These are phyloP conservation scores for Periparus ater DNA, from an alignment of 2,797 vertebrate genomes.

Conservation along the genomic window DNA sequence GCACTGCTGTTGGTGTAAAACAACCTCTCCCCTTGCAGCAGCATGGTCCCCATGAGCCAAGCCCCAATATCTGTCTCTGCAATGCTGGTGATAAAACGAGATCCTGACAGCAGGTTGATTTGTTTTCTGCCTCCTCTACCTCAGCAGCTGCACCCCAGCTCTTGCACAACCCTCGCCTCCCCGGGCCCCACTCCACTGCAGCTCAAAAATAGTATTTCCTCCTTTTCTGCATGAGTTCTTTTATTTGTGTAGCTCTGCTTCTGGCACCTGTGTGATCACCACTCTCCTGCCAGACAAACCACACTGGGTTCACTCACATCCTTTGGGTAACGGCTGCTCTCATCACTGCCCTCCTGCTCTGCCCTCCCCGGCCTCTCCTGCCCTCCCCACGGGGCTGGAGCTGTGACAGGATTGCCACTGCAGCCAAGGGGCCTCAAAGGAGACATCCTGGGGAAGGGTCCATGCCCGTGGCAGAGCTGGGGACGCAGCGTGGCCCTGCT, in stretches of 20 bases:
- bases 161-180: conserved; percentile 12
- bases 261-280: not conserved
- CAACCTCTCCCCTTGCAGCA: not conserved
- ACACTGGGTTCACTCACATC: not conserved
- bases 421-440: not conserved
- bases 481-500: not conserved
- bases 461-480: fast-evolving
- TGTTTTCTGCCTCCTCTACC: conserved; percentile 31
- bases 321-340: not conserved
- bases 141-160: conserved; percentile 39
- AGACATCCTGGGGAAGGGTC: not conserved
- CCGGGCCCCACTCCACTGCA: conserved; percentile 24
- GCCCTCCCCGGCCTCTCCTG: fast-evolving
- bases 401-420: fast-evolving
- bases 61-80: not conserved
- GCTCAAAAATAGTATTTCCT: conserved; percentile 60
- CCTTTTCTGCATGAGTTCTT: conserved; percentile 52
- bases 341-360: not conserved
- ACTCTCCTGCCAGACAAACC: not conserved
- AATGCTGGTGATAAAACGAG: not conserved
- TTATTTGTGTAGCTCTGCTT: not conserved
- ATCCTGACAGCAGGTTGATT: not conserved
- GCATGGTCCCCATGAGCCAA: not conserved
- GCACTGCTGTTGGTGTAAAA: not conserved
- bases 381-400: fast-evolving